A percentile compares a stretch with the other conserved stretches of the same genome.
These are phyloP conservation scores for Rhinolophus ferrumequinum DNA, from an alignment of 2,113 vertebrate genomes.

Conservation along the genomic window DNA sequence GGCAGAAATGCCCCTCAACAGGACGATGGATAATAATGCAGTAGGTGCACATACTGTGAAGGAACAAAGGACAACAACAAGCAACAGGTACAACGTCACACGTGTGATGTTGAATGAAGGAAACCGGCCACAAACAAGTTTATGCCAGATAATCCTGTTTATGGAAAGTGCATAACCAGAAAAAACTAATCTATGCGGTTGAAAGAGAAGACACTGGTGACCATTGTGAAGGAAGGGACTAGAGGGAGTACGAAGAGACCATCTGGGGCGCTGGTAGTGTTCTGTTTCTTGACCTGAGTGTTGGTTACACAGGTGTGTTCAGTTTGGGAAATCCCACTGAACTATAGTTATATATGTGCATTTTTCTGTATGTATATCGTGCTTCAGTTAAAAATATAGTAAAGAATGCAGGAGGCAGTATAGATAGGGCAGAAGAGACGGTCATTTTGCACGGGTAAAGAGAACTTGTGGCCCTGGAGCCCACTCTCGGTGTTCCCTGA, in stretches of 20 bases:
- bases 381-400: conserved; percentile 36
- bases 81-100: not conserved
- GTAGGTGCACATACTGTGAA: not conserved
- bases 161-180: not conserved
- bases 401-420: conserved; percentile 34
- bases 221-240: not conserved
- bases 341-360: not conserved
- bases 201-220: not conserved
- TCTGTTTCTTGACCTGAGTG: not conserved
- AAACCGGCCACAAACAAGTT: not conserved
- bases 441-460: conserved; percentile 36
- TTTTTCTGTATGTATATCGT: not conserved
- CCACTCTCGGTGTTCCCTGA: conserved; percentile 48
- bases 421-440: not conserved
- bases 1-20: not conserved
- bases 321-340: not conserved
- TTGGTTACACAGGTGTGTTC: not conserved
- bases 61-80: not conserved
- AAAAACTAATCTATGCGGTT: not conserved
- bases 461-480: conserved; percentile 17
- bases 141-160: not conserved
- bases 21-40: not conserved
- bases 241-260: not conserved
- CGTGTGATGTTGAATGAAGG: not conserved
- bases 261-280: not conserved